Evolutionary conservation across 2,797 vertebrate species (phyloP).

Genomic region (Sebastes baramenuke): DNA sequence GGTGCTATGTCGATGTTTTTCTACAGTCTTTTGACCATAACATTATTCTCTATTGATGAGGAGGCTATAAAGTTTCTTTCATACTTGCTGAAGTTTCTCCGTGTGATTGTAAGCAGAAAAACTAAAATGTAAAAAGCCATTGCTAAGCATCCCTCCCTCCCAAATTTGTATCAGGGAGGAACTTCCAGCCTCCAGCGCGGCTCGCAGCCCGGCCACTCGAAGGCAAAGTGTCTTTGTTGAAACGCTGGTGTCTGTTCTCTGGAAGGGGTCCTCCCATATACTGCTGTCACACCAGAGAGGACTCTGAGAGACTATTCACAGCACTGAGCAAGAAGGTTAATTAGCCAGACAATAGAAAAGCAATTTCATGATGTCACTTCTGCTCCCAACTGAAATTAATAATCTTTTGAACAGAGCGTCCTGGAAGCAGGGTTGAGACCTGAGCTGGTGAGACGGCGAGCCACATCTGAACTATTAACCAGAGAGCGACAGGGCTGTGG

Average conservation of each 20-base stretch:
- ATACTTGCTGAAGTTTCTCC: background rate
- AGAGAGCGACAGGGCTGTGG: slow-evolving; percentile 1
- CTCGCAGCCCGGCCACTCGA: background rate
- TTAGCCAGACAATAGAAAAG: slow-evolving; percentile 62
- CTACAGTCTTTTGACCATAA: background rate
- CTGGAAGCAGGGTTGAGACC: slow-evolving; percentile 17
- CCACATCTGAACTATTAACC: slow-evolving; percentile 24
- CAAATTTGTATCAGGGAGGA: background rate
- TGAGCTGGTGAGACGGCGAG: background rate
- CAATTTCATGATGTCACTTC: slow-evolving; percentile 60
- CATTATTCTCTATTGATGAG: background rate
- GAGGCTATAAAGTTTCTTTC: background rate
- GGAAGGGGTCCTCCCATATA: background rate
- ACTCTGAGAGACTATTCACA: background rate
- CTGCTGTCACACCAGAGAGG: slow-evolving; percentile 23
- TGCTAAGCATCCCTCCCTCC: background rate
- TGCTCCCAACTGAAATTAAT: slow-evolving; percentile 48
- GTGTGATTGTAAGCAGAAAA: background rate
- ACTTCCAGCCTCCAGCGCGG: background rate
- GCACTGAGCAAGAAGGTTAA: slow-evolving; percentile 58
- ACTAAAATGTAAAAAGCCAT: background rate
- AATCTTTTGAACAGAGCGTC: slow-evolving; percentile 43
- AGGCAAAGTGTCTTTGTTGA: background rate
- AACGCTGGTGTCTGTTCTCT: background rate
- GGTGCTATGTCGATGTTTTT: too few species aligned